Conservation (phyloP, 1,140 invertebrate genomes). For the Chironomus tepperi region DNA sequence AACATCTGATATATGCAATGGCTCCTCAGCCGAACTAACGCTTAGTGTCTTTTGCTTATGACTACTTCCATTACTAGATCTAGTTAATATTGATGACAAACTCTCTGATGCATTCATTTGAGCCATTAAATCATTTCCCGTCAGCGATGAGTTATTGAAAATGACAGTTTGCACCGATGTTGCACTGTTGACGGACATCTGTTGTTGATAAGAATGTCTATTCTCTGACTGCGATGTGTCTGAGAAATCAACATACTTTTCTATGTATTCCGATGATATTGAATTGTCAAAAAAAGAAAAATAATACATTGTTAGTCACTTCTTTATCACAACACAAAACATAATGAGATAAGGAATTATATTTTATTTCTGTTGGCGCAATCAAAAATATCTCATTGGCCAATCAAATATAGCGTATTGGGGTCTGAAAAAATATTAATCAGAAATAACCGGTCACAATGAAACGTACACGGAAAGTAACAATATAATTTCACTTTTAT, state of each 20-base stretch:
- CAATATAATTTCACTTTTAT: too few species aligned
- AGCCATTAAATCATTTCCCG: conserved; percentile 31
- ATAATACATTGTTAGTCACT: conserved; percentile 15
- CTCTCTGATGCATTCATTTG: conserved; percentile 26
- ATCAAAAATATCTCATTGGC: too few species aligned
- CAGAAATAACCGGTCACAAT: too few species aligned
- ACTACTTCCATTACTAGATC: neutral
- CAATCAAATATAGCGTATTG: too few species aligned
- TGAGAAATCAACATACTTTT: conserved; percentile 32
- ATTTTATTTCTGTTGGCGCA: neutral
- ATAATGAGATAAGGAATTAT: neutral
- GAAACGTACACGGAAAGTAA: too few species aligned
- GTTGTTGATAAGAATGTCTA: conserved; percentile 34
- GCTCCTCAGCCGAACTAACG: conserved; percentile 37
- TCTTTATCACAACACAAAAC: neutral
- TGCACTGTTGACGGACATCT: conserved; percentile 35
- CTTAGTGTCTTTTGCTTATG: conserved; percentile 7
- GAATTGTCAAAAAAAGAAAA: conserved; percentile 20
- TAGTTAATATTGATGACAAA: conserved; percentile 22
- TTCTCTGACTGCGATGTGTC: neutral
- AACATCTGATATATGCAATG: conserved; percentile 65
- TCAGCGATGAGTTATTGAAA: conserved; percentile 29
- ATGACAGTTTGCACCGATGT: conserved; percentile 36
- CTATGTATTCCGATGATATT: conserved; percentile 26
- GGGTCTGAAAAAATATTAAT: too few species aligned